Percentiles rank a stretch among this genome's conserved stretches.
phyloP scores from a whole-genome alignment of 1,140 invertebrate species.

The Hirudo medicinalis region DNA sequence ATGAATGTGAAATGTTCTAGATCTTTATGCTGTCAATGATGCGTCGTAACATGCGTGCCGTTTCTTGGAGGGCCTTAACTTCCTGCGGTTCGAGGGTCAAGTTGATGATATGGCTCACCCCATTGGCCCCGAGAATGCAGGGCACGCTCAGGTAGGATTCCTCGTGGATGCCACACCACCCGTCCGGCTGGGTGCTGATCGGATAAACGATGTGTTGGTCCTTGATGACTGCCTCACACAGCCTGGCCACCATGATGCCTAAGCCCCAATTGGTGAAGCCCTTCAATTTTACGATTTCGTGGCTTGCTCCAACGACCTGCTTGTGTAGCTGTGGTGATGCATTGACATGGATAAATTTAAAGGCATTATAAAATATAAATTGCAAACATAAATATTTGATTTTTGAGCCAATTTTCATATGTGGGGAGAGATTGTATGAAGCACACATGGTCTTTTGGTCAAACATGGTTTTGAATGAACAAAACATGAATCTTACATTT shows the following conservation, averaged over 20 bases:
- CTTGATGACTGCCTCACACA: slow-evolving; percentile 57
- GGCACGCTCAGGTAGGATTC: slow-evolving; percentile 69
- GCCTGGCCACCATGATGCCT: slow-evolving; percentile 60
- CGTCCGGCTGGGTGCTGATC: slow-evolving; percentile 10
- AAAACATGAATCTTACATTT: no score
- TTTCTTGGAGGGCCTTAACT: slow-evolving; percentile 51
- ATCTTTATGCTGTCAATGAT: slow-evolving; percentile 35
- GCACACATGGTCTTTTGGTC: no score
- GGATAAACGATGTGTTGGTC: slow-evolving; percentile 66
- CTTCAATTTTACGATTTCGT: slow-evolving; percentile 75
- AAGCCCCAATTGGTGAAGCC: slow-evolving; percentile 82
- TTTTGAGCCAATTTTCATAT: no score
- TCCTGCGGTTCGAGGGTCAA: slow-evolving; percentile 60
- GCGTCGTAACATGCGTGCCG: slow-evolving; percentile 52
- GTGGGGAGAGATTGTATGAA: no score
- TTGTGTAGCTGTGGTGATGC: slow-evolving; percentile 30
- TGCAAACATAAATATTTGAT: no score
- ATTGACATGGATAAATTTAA: no score
- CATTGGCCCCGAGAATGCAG: slow-evolving; percentile 59
- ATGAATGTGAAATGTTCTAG: no score
- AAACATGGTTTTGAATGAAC: no score
- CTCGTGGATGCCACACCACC: slow-evolving; percentile 14
- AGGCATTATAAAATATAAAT: no score
- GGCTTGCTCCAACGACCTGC: slow-evolving; percentile 50
- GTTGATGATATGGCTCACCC: slow-evolving; percentile 60